Evolutionary conservation across 92 coral and sea anemone species (phyloP).

Genomic region (Epizoanthus illoricatus): DNA sequence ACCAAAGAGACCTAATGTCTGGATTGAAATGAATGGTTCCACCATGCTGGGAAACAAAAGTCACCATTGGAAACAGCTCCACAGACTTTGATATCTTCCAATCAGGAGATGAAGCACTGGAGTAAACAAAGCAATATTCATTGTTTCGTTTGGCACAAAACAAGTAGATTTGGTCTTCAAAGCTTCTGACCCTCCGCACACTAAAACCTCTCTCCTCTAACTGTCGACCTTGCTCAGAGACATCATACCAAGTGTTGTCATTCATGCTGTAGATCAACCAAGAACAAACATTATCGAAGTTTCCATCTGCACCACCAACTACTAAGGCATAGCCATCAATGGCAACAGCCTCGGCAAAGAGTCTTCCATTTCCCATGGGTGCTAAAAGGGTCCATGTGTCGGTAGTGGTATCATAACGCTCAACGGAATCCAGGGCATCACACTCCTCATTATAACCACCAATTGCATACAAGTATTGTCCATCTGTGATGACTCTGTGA

Average conservation of each 20-base stretch:
- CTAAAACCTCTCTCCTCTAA: background rate
- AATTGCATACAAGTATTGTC: slow-evolving; percentile 3
- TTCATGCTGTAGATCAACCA: slow-evolving; percentile 7
- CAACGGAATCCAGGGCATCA: background rate
- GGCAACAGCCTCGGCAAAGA: background rate
- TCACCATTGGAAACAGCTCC: background rate
- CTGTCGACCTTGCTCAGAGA: background rate
- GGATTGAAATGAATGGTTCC: background rate
- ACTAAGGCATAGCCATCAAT: background rate
- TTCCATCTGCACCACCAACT: slow-evolving; percentile 1
- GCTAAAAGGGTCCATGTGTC: background rate
- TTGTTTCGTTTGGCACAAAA: background rate
- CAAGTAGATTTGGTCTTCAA: slow-evolving; percentile 20
- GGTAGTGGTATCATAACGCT: slow-evolving; percentile 1
- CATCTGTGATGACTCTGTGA: slow-evolving; percentile 5
- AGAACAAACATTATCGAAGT: background rate
- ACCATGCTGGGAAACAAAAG: background rate
- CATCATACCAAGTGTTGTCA: slow-evolving; percentile 3
- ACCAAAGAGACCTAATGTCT: background rate
- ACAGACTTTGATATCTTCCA: slow-evolving; percentile 13
- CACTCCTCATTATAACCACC: background rate
- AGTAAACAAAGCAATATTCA: slow-evolving; percentile 17
- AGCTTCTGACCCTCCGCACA: background rate
- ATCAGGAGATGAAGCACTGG: background rate
- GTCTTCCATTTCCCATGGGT: slow-evolving; percentile 7